A percentile compares a stretch with the other conserved stretches of the same genome.
Conservation (phyloP, 2,797 vertebrate species). For the Helostoma temminkii region DNA sequence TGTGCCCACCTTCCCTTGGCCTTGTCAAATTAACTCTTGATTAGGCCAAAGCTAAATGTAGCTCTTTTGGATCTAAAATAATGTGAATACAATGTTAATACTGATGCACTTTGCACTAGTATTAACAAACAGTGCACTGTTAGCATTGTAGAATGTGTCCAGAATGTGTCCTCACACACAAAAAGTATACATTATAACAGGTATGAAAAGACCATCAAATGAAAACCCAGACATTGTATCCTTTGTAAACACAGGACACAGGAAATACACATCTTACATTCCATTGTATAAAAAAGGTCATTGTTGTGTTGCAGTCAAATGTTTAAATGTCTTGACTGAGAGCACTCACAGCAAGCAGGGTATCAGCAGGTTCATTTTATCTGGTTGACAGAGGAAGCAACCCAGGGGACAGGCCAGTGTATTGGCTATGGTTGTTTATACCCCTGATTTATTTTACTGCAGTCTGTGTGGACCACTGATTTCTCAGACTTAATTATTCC, state of each 20-base stretch:
- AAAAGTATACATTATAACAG: neutral
- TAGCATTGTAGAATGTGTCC: neutral
- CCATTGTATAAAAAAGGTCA: constrained; percentile 4
- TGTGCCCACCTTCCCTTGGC: too few species aligned
- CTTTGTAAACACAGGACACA: neutral
- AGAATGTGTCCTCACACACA: neutral
- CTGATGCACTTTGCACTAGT: neutral
- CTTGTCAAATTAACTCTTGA: too few species aligned
- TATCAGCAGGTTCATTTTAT: constrained; percentile 49
- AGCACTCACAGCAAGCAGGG: constrained; percentile 46
- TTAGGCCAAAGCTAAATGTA: too few species aligned
- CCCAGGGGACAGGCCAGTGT: constrained; percentile 32
- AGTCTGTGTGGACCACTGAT: constrained; percentile 29
- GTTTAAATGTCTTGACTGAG: constrained; percentile 57
- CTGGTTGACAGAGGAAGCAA: constrained; percentile 24
- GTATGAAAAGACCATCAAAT: neutral
- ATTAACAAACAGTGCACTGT: neutral
- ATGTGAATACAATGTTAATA: too few species aligned
- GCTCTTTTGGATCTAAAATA: too few species aligned
- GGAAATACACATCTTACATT: constrained; percentile 21
- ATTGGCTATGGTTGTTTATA: constrained; percentile 32
- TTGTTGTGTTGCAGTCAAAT: constrained; percentile 50
- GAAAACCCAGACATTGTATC: neutral
- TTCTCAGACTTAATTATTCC: constrained; percentile 50
- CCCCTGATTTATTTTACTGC: constrained; percentile 37